These are phyloP conservation scores for Calycopis cecrops DNA, from an alignment of 1,140 invertebrate species.

Conservation along the genomic window DNA sequence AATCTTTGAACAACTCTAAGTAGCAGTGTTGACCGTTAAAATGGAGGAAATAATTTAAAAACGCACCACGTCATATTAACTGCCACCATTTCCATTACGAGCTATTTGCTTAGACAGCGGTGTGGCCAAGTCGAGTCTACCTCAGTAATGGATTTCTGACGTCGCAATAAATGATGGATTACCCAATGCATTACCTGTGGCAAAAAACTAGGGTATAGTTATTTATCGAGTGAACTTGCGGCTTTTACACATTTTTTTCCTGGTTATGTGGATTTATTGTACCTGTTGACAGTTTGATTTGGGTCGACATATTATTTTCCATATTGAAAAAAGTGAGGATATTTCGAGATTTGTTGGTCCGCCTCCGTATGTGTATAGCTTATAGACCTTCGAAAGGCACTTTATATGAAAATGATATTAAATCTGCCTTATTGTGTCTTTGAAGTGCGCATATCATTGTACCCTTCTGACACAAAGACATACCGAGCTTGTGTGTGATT, in stretches of 20 bases:
- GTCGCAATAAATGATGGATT: slow-evolving; percentile 52
- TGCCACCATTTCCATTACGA: slow-evolving; percentile 27
- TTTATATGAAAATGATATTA: slow-evolving; percentile 8
- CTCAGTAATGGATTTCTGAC: slow-evolving; percentile 54
- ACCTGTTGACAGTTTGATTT: slow-evolving; percentile 6
- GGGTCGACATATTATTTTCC: slow-evolving; percentile 9
- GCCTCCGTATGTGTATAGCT: neutral
- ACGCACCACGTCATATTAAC: slow-evolving; percentile 15
- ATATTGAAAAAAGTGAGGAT: slow-evolving; percentile 2
- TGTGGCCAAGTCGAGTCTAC: slow-evolving; percentile 23
- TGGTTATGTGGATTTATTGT: slow-evolving; percentile 2
- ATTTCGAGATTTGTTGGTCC: neutral
- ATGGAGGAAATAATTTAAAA: slow-evolving; percentile 14
- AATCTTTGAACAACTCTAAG: too few species aligned
- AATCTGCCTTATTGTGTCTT: neutral
- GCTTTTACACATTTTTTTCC: slow-evolving; percentile 8
- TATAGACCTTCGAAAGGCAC: slow-evolving; percentile 3
- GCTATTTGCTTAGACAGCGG: slow-evolving; percentile 34
- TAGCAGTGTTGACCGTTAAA: too few species aligned
- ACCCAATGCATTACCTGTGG: slow-evolving; percentile 40
- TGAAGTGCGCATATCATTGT: too few species aligned
- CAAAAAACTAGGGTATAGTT: slow-evolving; percentile 19
- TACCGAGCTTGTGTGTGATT: too few species aligned
- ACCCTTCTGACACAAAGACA: too few species aligned
- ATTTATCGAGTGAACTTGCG: slow-evolving; percentile 22